Conservation (phyloP, 1,140 invertebrate genomes). For the Zaprionus ghesquierei region DNA sequence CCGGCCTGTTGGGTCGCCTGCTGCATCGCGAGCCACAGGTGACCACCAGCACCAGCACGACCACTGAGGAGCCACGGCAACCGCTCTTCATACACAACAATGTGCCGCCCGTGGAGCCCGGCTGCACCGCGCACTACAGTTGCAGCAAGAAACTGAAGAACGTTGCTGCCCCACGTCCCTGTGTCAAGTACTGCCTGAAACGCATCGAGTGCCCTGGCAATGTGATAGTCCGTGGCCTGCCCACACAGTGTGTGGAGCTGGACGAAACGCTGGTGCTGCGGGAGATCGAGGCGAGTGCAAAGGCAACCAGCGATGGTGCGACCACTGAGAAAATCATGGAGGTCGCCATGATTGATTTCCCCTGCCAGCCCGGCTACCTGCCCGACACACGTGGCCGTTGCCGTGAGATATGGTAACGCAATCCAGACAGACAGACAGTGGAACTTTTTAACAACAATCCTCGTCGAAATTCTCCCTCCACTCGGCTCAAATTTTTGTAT, state of each 20-base stretch:
- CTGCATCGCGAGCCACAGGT: constrained; percentile 27
- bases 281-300: constrained; percentile 14
- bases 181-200: constrained; percentile 72
- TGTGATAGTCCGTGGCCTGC: constrained; percentile 33
- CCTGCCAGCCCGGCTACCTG: constrained; percentile 75
- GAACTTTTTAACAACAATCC: not conserved
- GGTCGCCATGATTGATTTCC: constrained; percentile 79
- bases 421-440: not conserved
- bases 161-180: constrained; percentile 50
- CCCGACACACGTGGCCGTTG: constrained; percentile 74
- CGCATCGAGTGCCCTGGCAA: constrained; percentile 59
- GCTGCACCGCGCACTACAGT: constrained; percentile 49
- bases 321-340: constrained; percentile 51
- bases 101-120: constrained; percentile 40
- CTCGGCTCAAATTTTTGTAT: not conserved
- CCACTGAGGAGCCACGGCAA: not conserved
- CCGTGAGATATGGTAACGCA: constrained; percentile 69
- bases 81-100: constrained; percentile 61
- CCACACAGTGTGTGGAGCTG: constrained; percentile 62
- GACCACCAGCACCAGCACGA: constrained; percentile 21
- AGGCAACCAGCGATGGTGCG: not conserved
- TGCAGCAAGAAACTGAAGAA: constrained; percentile 64
- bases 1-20: constrained; percentile 31
- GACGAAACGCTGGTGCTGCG: constrained; percentile 50
- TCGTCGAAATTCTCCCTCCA: not conserved